Evolutionary conservation across 2,888 invertebrate genomes (phyloP).

Genomic region (Loripinus fragilis): DNA sequence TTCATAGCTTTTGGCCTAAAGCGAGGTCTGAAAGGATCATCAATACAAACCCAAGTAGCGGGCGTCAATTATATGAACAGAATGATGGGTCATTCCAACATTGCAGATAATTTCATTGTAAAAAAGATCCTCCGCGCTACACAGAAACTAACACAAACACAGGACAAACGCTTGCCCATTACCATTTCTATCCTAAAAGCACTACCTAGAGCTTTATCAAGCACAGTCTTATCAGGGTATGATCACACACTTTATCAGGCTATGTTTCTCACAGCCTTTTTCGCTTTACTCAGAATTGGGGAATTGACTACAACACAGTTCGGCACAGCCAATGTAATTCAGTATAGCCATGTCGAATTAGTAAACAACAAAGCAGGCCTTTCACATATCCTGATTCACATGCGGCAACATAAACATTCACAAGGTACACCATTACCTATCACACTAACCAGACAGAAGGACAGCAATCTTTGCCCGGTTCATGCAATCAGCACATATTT

Average conservation of each 20-base stretch:
- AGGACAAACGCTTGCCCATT: conserved; percentile 33
- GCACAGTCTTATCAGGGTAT: not conserved
- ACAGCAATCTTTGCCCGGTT: conserved; percentile 30
- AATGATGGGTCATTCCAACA: not conserved
- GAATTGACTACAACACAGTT: conserved; percentile 17
- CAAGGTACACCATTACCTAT: not conserved
- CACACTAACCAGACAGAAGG: not conserved
- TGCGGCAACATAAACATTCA: conserved; percentile 27
- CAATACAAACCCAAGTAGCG: conserved; percentile 27
- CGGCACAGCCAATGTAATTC: not conserved
- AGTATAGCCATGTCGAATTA: not conserved
- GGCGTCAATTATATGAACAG: conserved; percentile 36
- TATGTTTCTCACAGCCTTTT: conserved; percentile 36
- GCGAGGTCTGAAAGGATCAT: conserved; percentile 16
- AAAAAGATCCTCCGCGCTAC: conserved; percentile 32
- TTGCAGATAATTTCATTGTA: conserved; percentile 25
- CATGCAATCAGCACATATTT: conserved; percentile 11
- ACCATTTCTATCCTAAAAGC: not conserved
- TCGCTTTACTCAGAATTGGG: conserved; percentile 35
- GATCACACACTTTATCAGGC: not conserved
- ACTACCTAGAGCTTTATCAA: not conserved
- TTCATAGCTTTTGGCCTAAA: conserved; percentile 30
- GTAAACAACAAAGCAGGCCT: not conserved
- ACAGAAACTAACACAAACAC: not conserved
- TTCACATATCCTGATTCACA: not conserved